These are phyloP conservation scores for Nipponia nippon DNA, from an alignment of 2,113 vertebrate genomes.

Conservation along the genomic window DNA sequence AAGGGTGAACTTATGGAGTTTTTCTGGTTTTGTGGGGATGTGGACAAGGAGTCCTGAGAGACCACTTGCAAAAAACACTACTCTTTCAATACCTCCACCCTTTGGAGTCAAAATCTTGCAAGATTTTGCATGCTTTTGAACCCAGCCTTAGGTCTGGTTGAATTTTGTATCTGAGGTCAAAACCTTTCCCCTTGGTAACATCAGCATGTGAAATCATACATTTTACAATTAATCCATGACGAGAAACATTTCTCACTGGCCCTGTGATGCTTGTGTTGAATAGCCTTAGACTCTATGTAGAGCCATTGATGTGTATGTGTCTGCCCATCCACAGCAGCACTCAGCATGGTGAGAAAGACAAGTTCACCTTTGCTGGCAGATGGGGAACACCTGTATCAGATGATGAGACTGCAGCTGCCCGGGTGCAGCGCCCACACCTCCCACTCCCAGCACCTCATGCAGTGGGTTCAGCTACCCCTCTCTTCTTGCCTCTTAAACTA, in stretches of 20 bases:
- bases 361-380: not conserved
- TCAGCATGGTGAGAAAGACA: not conserved
- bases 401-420: not conserved
- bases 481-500: not conserved
- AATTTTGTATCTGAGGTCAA: not conserved
- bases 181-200: not conserved
- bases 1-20: not conserved
- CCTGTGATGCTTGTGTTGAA: not conserved
- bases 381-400: not conserved
- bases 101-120: not conserved
- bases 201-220: not conserved
- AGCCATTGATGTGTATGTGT: not conserved
- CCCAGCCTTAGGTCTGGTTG: not conserved
- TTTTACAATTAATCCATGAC: not conserved
- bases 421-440: not conserved
- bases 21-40: not conserved
- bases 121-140: not conserved
- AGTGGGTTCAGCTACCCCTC: not conserved
- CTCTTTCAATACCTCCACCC: not conserved
- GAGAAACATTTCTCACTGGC: not conserved
- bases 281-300: not conserved
- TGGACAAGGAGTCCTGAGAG: not conserved
- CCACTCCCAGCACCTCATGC: not conserved
- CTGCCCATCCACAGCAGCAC: not conserved
- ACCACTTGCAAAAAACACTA: not conserved